phyloP scores from a whole-genome alignment of 2,113 vertebrate genomes.

The Trogon surrucura region DNA sequence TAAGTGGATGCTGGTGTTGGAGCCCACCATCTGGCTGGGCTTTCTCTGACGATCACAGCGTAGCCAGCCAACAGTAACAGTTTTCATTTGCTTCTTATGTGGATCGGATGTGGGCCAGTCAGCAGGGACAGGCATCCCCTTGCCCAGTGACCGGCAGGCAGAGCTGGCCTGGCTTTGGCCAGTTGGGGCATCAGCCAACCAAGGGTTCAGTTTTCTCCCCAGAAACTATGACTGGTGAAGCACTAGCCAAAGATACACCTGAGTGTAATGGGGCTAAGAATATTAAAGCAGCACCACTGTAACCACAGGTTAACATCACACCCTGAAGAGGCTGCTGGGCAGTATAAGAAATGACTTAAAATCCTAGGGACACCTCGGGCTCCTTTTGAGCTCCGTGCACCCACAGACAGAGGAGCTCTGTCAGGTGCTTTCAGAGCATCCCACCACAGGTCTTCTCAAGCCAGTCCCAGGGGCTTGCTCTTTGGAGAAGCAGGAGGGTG shows the following conservation, averaged over 20 bases:
- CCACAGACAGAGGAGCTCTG: not conserved
- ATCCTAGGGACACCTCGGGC: not conserved
- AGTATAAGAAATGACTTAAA: not conserved
- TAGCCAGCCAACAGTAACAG: not conserved
- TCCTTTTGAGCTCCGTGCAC: not conserved
- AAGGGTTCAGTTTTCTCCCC: not conserved
- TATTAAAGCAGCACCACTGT: not conserved
- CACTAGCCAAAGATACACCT: not conserved
- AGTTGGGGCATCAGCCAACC: not conserved
- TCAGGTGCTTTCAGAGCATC: not conserved
- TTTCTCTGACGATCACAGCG: not conserved
- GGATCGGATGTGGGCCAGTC: not conserved
- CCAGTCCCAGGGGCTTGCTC: fast-evolving
- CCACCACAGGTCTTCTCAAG: not conserved
- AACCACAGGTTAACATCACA: not conserved
- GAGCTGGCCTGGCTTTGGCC: not conserved
- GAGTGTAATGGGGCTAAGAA: not conserved
- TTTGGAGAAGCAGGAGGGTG: not conserved
- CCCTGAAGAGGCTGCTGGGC: not conserved
- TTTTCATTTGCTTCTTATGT: slow-evolving; percentile 26
- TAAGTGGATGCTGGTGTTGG: not conserved
- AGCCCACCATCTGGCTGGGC: not conserved
- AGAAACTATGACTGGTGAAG: not conserved
- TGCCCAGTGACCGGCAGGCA: not conserved
- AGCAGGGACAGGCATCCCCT: not conserved